Percentiles rank a stretch among this genome's conserved stretches.
phyloP scores from a whole-genome alignment of 2,888 invertebrate genomes.

The Timandra comae region DNA sequence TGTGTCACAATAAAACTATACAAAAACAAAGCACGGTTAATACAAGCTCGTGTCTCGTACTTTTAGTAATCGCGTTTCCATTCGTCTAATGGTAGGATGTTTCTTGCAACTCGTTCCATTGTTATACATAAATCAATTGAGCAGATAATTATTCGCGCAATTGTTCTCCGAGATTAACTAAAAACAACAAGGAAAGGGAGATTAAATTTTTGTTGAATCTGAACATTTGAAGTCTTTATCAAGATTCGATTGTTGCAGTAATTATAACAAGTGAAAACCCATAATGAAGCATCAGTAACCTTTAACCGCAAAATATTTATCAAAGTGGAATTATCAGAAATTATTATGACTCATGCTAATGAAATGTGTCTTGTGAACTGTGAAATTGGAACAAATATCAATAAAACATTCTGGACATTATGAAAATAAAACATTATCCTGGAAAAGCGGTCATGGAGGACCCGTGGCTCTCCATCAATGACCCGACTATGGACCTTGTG shows the following conservation, averaged over 20 bases:
- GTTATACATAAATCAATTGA: slow-evolving; percentile 28
- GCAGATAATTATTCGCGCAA: slow-evolving; percentile 19
- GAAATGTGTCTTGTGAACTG: not conserved
- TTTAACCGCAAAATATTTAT: slow-evolving; percentile 14
- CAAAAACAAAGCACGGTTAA: no score
- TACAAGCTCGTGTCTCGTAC: slow-evolving; percentile 17
- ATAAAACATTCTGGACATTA: slow-evolving; percentile 43
- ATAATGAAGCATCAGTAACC: slow-evolving; percentile 1
- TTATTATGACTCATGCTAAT: slow-evolving; percentile 11
- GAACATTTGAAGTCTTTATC: slow-evolving; percentile 5
- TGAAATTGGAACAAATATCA: not conserved
- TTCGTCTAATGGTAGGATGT: slow-evolving; percentile 14
- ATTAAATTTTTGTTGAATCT: slow-evolving; percentile 27
- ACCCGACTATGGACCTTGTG: slow-evolving; percentile 83
- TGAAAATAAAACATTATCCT: slow-evolving; percentile 91
- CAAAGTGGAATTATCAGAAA: slow-evolving; percentile 34
- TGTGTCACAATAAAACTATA: no score
- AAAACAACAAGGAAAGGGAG: slow-evolving; percentile 7
- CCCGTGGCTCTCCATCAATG: slow-evolving; percentile 80
- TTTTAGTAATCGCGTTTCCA: slow-evolving; percentile 22
- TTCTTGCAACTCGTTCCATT: slow-evolving; percentile 30
- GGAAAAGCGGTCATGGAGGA: slow-evolving; percentile 90
- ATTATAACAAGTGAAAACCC: slow-evolving; percentile 1
- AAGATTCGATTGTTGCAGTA: not conserved
- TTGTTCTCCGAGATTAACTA: slow-evolving; percentile 5